These are phyloP conservation scores for Eucera pruinosa DNA, from an alignment of 2,888 invertebrate genomes.

Conservation along the genomic window DNA sequence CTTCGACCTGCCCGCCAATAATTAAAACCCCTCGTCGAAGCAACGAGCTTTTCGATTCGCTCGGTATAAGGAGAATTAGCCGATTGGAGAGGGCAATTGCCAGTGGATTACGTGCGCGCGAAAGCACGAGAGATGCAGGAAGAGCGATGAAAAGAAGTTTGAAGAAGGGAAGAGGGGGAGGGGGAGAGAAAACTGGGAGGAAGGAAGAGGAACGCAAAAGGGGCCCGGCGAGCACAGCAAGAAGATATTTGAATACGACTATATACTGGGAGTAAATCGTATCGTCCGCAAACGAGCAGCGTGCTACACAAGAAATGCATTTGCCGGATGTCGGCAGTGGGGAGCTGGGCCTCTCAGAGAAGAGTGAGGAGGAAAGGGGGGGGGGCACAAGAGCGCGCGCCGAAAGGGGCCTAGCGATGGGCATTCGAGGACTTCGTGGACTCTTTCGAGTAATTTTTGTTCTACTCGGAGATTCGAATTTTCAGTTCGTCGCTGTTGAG, in stretches of 20 bases:
- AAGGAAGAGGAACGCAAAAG: conserved; percentile 27
- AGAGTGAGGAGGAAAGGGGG: conserved; percentile 7
- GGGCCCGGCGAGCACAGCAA: conserved; percentile 58
- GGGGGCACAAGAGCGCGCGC: conserved; percentile 36
- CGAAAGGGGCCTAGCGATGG: conserved; percentile 59
- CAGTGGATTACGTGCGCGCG: conserved; percentile 56
- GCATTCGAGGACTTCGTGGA: conserved; percentile 6
- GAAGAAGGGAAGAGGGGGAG: neutral
- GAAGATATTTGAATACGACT: conserved; percentile 82
- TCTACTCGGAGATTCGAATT: too few relatives aligned
- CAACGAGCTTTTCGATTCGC: conserved; percentile 37
- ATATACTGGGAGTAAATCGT: conserved; percentile 80
- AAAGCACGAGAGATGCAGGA: conserved; percentile 3
- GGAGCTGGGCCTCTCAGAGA: conserved; percentile 39
- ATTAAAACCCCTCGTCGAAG: conserved; percentile 54
- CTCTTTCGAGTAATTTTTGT: conserved; percentile 3
- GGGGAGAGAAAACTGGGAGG: conserved; percentile 17
- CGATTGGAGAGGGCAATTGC: conserved; percentile 15
- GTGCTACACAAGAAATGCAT: conserved; percentile 83
- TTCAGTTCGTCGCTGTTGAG: too few relatives aligned
- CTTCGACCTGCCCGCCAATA: conserved; percentile 29
- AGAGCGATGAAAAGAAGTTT: conserved; percentile 1
- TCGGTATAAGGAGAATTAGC: conserved; percentile 55
- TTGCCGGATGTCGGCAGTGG: conserved; percentile 74
- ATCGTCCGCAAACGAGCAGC: conserved; percentile 79